Evolutionary conservation across 2,113 vertebrate species (phyloP).

Genomic region (Halcyon senegalensis): DNA sequence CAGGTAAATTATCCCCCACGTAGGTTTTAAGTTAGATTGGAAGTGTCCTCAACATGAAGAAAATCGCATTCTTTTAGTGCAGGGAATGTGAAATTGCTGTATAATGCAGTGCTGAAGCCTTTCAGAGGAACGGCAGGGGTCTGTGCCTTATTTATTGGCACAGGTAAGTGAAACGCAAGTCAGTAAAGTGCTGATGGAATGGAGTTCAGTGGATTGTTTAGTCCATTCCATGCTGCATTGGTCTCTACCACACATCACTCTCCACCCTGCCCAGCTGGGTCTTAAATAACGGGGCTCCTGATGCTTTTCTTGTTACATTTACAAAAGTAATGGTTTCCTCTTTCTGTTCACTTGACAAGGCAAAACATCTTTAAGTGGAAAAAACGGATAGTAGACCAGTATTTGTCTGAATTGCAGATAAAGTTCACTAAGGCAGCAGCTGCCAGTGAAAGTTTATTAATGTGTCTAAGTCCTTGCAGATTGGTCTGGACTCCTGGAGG

Average conservation of each 20-base stretch:
- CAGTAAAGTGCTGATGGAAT: slow-evolving; percentile 36
- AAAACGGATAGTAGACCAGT: neutral
- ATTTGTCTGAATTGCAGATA: neutral
- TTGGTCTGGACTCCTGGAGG: neutral
- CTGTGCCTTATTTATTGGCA: slow-evolving; percentile 10
- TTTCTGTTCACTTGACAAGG: neutral
- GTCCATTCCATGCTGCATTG: neutral
- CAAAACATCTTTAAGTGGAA: neutral
- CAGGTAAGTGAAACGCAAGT: slow-evolving; percentile 9
- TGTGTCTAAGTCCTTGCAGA: neutral
- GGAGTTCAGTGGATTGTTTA: neutral
- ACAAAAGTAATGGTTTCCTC: neutral
- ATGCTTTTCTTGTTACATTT: slow-evolving; percentile 29
- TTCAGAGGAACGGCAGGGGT: neutral
- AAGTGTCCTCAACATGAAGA: neutral
- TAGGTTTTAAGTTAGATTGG: neutral
- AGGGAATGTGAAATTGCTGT: neutral
- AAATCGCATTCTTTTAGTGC: neutral
- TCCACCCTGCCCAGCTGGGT: neutral
- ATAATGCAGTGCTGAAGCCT: neutral
- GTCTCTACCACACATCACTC: neutral
- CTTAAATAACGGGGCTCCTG: slow-evolving; percentile 22
- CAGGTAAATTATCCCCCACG: neutral
- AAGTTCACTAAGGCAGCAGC: neutral
- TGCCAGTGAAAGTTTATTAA: neutral